Evolutionary conservation across 2,888 invertebrate genomes (phyloP), one percentile per base, ranked within the genome.

Genomic region (Harpagoxenus sublaevis): DNA sequence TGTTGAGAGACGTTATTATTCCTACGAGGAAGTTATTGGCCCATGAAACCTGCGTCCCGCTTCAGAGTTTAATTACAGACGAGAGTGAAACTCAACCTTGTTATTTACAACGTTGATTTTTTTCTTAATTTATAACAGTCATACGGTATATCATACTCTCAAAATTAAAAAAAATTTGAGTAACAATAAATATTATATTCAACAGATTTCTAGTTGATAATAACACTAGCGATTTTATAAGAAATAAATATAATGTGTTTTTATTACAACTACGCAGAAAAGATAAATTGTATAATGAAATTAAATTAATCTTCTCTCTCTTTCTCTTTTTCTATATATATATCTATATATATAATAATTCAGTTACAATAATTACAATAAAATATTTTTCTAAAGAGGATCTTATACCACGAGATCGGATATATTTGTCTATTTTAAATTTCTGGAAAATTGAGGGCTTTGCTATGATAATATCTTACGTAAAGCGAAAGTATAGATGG

Each of bases 401-500:
- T 78, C 5, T 28, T 65, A 45, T 6, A 45, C 1, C 18, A 45
- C 12, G 23, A 42, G 8, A 28, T 57, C 39, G 12, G 10, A 18
- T 35, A 18, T 8, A 5, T 45, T 18, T 39, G n/a, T 70, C 8
- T 18, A 45, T 51, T 35, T 79, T 23, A 73, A 28, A 42, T 55
- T 70, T 70, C 42, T 74, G 23, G 1, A 18, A 73, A 74, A 48
- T 60, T 15, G 18, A 70, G 10, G 35, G 18, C 18, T n/a, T 39
- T 18, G 48, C 35, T 18, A 28, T 0, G 35, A 60, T 35, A n/a
- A 23, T 60, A 28, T 74, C 48, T 81, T 28, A 18, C 18, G 23
- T 12, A 28, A 60, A 60, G 12, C 18, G 45, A 79, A 81, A 81
- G 79, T 74, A 81, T 39, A 81, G 48, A 74, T 60, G 74, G 39